Conservation (phyloP, 37 sponge, comb jelly and placozoan species). For the Hormiphora californensis region DNA sequence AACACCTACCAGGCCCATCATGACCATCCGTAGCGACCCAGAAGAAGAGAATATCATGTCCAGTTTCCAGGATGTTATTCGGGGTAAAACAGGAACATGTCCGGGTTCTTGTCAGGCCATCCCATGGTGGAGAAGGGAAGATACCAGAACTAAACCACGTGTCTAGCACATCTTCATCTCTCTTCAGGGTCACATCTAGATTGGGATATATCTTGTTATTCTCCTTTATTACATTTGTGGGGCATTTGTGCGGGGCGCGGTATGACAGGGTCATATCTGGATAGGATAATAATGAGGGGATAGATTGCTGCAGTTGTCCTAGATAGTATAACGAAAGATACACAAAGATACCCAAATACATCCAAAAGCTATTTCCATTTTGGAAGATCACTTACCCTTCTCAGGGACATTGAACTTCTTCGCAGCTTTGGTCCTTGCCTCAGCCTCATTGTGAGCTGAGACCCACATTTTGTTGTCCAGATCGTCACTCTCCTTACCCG, state of each 20-base stretch:
- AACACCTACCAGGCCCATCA: constrained; percentile 42
- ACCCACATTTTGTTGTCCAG: constrained; percentile 55
- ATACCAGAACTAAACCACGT: constrained; percentile 97
- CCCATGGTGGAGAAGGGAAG: constrained; percentile 96
- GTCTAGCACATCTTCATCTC: constrained; percentile 98
- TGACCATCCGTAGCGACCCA: constrained; percentile 83
- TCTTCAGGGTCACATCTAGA: background rate
- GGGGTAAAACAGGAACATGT: constrained; percentile 83
- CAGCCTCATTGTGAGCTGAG: constrained; percentile 78
- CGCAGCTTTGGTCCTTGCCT: constrained; percentile 75
- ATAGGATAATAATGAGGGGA: too few relatives aligned
- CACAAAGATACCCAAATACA: too few relatives aligned
- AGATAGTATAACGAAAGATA: too few relatives aligned
- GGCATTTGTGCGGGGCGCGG: too few relatives aligned
- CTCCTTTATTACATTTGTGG: too few relatives aligned
- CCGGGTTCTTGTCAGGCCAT: constrained; percentile 83
- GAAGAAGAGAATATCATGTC: constrained; percentile 98
- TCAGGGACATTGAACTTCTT: constrained; percentile 69
- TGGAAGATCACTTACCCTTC: background rate
- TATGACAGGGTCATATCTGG: too few relatives aligned
- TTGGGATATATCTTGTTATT: too few relatives aligned
- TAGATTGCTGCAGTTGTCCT: too few relatives aligned
- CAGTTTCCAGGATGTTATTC: constrained; percentile 85
- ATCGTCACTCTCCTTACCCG: constrained; percentile 34
- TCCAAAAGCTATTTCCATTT: too few relatives aligned